These are phyloP conservation scores for Odontothrips loti DNA, from an alignment of 2,888 invertebrate species.

Conservation along the genomic window DNA sequence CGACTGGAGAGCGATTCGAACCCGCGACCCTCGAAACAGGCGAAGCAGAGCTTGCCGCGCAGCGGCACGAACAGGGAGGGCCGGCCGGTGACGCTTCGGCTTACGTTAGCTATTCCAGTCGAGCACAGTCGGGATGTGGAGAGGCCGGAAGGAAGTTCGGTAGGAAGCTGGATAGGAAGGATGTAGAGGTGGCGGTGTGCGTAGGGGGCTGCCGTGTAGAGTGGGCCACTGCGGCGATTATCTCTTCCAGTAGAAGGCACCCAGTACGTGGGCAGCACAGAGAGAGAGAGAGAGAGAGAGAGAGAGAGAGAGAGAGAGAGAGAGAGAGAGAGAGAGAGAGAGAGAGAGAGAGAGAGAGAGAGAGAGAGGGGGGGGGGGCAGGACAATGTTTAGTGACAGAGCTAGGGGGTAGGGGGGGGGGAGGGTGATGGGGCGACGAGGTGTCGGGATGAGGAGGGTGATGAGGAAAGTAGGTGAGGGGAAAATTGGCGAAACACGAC, in stretches of 20 bases:
- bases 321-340: neutral
- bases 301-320: neutral
- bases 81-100: no score
- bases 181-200: neutral
- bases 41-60: no score
- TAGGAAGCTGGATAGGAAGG: no score
- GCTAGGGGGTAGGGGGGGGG: neutral
- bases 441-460: neutral
- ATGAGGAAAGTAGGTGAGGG: no score
- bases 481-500: no score
- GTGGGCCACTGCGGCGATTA: neutral
- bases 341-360: neutral
- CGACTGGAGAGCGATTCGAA: no score
- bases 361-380: neutral
- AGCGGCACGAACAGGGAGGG: no score
- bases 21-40: no score
- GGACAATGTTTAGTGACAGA: neutral
- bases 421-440: neutral
- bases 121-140: no score
- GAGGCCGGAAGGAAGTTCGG: no score
- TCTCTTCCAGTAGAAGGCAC: slow-evolving; percentile 5
- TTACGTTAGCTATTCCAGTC: no score
- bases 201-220: neutral
- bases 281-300: neutral
- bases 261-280: neutral